Evolutionary conservation across 2,888 invertebrate species (phyloP).

Genomic region (Leistus spinibarbis): DNA sequence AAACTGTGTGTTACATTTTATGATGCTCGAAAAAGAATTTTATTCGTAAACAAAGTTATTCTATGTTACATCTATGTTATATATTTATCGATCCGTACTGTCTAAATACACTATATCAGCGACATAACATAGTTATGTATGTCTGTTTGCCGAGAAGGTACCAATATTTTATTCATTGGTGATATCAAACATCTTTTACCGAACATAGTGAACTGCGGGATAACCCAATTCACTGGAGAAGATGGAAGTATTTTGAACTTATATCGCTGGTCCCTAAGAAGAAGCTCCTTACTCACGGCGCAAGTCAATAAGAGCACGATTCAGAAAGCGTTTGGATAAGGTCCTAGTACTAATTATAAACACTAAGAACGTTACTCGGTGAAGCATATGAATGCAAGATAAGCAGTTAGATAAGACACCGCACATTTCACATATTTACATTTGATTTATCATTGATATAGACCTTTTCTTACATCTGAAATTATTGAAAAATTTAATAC

Average conservation of each 20-base stretch:
- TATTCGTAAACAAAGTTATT: not conserved
- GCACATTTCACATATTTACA: no score
- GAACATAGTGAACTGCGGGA: not conserved
- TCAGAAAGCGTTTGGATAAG: no score
- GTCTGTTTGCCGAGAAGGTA: not conserved
- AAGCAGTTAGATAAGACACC: no score
- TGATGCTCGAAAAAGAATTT: not conserved
- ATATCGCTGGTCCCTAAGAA: no score
- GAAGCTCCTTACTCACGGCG: no score
- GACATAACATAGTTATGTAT: not conserved
- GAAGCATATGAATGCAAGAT: no score
- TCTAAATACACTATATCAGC: not conserved
- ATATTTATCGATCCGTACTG: not conserved
- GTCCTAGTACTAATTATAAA: no score
- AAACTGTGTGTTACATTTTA: not conserved
- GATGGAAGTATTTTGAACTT: not conserved
- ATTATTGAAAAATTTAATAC: no score
- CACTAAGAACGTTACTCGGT: no score
- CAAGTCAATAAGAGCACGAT: no score
- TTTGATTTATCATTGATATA: no score
- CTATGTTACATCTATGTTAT: not conserved
- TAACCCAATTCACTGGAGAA: not conserved
- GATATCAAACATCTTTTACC: not conserved
- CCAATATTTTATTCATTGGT: not conserved
- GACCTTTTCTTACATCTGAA: no score